Conservation (phyloP, 2,888 invertebrate genomes). For the Neoaliturus tenellus region DNA sequence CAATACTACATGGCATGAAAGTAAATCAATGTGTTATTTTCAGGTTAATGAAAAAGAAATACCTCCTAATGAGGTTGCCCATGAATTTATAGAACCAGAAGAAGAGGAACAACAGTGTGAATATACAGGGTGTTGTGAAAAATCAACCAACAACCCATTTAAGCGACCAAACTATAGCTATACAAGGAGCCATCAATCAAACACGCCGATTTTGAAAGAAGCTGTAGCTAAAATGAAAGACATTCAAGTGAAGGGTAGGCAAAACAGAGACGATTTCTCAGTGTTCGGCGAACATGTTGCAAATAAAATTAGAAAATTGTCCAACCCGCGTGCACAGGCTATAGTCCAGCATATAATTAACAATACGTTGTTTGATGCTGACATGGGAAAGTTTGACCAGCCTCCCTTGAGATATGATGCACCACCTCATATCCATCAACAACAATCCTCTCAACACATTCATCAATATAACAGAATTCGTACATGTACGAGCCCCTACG, state of each 20-base stretch:
- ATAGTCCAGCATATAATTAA: constrained; percentile 51
- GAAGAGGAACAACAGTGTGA: not conserved
- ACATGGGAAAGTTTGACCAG: constrained; percentile 50
- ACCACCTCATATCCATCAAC: not conserved
- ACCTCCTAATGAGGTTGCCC: not conserved
- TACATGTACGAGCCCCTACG: not conserved
- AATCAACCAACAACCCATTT: constrained; percentile 1
- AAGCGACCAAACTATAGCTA: not conserved
- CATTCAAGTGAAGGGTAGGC: not conserved
- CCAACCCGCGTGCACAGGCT: not conserved
- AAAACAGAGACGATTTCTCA: not conserved
- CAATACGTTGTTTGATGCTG: constrained; percentile 54
- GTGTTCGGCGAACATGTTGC: constrained; percentile 8
- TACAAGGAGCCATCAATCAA: not conserved
- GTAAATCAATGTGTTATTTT: not conserved
- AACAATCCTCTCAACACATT: not conserved
- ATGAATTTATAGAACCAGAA: not conserved
- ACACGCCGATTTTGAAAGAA: constrained; percentile 5
- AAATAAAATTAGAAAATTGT: not conserved
- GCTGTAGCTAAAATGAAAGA: constrained; percentile 8
- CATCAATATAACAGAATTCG: not conserved
- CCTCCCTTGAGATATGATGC: not conserved
- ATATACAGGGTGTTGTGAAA: not conserved
- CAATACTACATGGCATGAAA: constrained; percentile 58
- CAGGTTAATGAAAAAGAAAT: not conserved